Base-by-base conservation (phyloP, 2,113 vertebrate genomes). In the Rhinichthys klamathensis region DNA sequence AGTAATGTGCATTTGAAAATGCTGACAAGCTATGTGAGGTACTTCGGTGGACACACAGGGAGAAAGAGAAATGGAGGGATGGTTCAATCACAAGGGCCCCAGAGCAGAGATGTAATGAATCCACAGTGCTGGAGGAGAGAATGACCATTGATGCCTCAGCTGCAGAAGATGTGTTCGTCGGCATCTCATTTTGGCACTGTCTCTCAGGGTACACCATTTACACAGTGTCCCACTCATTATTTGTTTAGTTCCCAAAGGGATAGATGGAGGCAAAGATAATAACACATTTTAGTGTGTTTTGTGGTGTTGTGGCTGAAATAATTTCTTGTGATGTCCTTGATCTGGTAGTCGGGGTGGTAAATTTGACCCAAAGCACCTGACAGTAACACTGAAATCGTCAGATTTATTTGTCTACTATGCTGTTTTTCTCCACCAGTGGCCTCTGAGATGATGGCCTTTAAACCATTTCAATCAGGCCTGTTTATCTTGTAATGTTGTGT, bases 1-100 rank as follows among this genome's bases (percentile, higher is more conserved):
- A 74, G 84, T 85, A 90, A 88, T 88, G 88, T 82, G 65, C 65
- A 87, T 85, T 79, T 54, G 88, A 88, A 88, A 83, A 82, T 87
- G 85, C 87, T 78, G 75, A 85, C 16, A 38, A 84, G 88, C 89
- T 85, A 83, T 73, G 56, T 76, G 80, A 90, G 86, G 72, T 76
- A 85, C 85, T 80, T 85, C 58, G 56, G n/a, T 2, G 85, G 90
- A 83, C 89, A 86, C 87, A 88, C 87, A 4, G 23, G 69, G 27
- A 67, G 38, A 83, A 23, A 21, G 32, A 67, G 44, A 27, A 18
- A 58, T 75, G 56, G n/a, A 75, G 58, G 67, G 81, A 49, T 65
- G 69, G 70, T 72, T 86, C 30, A 51, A 18, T 76, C 60, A 23
- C 58, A 13, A 21, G 6, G 49, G n/a, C 60, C 85, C 85, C 79